phyloP scores from a whole-genome alignment of 2,797 vertebrate species.

The Thamnophis elegans region DNA sequence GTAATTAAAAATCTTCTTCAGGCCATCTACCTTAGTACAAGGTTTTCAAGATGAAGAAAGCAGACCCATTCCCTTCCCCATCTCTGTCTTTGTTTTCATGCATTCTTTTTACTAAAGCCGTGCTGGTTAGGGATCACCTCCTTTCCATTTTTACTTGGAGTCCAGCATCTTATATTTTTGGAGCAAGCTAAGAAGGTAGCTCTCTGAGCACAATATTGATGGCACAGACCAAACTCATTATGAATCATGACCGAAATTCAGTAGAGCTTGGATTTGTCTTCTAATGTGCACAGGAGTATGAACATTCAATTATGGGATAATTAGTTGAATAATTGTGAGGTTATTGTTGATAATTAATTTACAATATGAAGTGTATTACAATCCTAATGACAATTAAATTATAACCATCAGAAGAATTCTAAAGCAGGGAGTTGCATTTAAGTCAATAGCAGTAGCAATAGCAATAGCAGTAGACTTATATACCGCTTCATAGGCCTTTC shows the following conservation, averaged over 20 bases:
- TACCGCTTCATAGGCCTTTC: too few species aligned
- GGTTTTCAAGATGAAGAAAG: background rate
- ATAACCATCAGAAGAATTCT: background rate
- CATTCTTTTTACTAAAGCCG: background rate
- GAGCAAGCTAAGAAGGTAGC: background rate
- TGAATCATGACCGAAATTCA: background rate
- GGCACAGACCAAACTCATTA: background rate
- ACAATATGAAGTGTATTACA: background rate
- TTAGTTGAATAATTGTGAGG: slow-evolving; percentile 4
- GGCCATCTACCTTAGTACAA: background rate
- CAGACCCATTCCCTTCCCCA: background rate
- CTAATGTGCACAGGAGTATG: background rate
- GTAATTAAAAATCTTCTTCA: background rate
- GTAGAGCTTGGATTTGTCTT: background rate
- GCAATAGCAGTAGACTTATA: too few species aligned
- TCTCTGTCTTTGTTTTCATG: background rate
- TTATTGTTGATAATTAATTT: background rate
- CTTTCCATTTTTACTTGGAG: background rate
- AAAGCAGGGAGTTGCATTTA: background rate
- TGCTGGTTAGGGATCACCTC: background rate
- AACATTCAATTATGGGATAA: background rate
- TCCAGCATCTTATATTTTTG: background rate
- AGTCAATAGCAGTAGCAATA: too few species aligned
- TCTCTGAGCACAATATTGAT: background rate
- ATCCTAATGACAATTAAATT: background rate